phyloP scores from a whole-genome alignment of 2,888 invertebrate species.

The Myathropa florea region DNA sequence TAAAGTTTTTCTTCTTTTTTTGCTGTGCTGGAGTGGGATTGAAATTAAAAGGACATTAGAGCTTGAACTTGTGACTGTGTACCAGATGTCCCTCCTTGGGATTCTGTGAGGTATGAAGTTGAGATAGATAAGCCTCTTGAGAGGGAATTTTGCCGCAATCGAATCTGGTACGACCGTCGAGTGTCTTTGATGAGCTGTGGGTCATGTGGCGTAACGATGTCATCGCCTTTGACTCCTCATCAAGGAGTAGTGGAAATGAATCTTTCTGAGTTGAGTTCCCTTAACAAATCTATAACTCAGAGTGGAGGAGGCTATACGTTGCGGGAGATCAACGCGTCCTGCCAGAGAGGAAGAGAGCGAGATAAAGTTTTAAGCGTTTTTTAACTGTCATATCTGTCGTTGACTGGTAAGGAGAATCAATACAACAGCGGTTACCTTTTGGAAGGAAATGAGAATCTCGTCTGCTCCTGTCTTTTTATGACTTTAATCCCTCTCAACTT shows the following conservation, averaged over 20 bases:
- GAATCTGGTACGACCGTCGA: not conserved
- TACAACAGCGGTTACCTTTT: too few species aligned
- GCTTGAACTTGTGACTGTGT: not conserved
- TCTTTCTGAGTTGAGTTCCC: not conserved
- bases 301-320: too few species aligned
- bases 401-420: too few species aligned
- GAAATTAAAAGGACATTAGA: slow-evolving; percentile 26
- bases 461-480: too few species aligned
- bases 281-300: not conserved
- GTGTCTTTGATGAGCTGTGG: not conserved
- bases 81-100: not conserved
- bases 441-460: too few species aligned
- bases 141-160: not conserved
- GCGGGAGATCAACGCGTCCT: too few species aligned
- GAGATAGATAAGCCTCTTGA: not conserved
- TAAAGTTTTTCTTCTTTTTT: not conserved
- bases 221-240: not conserved
- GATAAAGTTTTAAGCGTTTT: too few species aligned
- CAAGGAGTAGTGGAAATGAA: too few species aligned
- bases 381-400: too few species aligned
- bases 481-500: too few species aligned
- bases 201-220: not conserved
- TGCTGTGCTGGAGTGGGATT: not conserved
- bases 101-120: not conserved
- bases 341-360: too few species aligned